Evolutionary conservation across 2,888 invertebrate genomes (phyloP).

Genomic region (Mimachlamys varia): DNA sequence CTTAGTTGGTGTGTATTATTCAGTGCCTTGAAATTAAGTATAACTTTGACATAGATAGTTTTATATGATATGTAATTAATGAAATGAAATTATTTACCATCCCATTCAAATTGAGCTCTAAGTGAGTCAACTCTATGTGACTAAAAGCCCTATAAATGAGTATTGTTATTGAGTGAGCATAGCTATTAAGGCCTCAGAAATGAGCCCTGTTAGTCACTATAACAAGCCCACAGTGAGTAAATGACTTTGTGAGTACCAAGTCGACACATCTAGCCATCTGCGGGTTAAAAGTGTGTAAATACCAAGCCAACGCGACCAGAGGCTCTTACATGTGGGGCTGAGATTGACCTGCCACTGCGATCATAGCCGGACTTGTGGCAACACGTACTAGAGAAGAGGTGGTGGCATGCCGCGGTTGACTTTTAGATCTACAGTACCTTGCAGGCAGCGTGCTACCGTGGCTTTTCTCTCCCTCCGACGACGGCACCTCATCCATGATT

Average conservation of each 20-base stretch:
- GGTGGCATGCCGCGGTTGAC: not conserved
- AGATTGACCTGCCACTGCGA: not conserved
- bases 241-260: not conserved
- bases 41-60: too few species aligned
- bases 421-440: slow-evolving; percentile 66
- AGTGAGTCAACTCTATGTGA: too few species aligned
- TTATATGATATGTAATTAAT: too few species aligned
- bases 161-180: not conserved
- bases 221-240: not conserved
- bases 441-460: slow-evolving; percentile 86
- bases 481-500: slow-evolving; percentile 75
- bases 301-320: not conserved
- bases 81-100: too few species aligned
- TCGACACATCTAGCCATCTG: not conserved
- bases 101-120: too few species aligned
- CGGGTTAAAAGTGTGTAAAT: too few species aligned
- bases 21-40: too few species aligned
- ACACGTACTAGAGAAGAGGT: not conserved
- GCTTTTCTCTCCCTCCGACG: slow-evolving; percentile 83
- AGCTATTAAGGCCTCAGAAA: not conserved
- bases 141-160: too few species aligned
- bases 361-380: slow-evolving; percentile 14
- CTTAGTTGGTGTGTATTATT: too few species aligned
- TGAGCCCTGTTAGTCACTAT: not conserved
- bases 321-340: not conserved